phyloP scores from a whole-genome alignment of 2,888 invertebrate species.

The Microplitis deprimator region DNA sequence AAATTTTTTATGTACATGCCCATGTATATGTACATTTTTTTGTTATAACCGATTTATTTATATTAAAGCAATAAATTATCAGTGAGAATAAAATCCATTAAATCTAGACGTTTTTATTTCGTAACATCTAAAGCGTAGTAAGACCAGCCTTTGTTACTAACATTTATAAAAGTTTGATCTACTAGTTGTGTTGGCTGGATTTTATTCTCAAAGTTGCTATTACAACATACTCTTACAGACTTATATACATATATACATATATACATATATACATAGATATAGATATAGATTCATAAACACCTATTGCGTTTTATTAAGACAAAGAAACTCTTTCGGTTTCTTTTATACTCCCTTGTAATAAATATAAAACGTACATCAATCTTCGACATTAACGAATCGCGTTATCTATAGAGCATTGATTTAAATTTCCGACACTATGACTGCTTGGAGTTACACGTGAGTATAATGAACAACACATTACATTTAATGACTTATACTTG shows the following conservation, averaged over 20 bases:
- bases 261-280: not conserved
- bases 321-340: not conserved
- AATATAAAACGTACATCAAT: not conserved
- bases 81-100: no score
- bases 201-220: not conserved
- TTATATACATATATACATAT: not conserved
- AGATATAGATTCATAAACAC: not conserved
- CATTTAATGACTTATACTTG: not conserved
- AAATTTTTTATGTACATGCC: no score
- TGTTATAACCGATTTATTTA: no score
- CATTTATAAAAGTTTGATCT: no score
- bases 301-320: not conserved
- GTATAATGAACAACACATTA: not conserved
- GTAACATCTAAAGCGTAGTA: no score
- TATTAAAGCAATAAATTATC: no score
- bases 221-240: not conserved
- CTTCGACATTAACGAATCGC: not conserved
- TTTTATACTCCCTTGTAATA: not conserved
- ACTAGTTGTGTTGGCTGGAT: not conserved
- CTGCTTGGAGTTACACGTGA: not conserved
- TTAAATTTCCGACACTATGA: not conserved
- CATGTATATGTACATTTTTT: no score
- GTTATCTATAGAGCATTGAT: constrained; percentile 1
- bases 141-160: no score
- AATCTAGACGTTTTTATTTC: no score